Evolutionary conservation across 1,140 invertebrate genomes (phyloP).

Genomic region (Rhysida immarginata): DNA sequence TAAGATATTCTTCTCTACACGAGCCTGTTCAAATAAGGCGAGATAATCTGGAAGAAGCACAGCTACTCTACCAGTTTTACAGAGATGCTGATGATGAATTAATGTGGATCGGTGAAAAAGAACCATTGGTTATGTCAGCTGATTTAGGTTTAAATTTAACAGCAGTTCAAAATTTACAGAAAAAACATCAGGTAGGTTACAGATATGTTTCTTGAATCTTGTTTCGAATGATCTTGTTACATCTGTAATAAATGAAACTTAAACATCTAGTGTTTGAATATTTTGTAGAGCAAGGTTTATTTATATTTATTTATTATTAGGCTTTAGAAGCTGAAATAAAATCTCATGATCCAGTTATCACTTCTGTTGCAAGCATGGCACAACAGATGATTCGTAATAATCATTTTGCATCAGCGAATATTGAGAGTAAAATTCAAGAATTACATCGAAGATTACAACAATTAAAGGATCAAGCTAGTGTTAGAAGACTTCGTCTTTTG

Average conservation of each 20-base stretch:
- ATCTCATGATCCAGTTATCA: slow-evolving; percentile 63
- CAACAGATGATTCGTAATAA: slow-evolving; percentile 61
- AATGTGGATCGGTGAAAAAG: slow-evolving; percentile 70
- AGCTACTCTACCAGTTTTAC: slow-evolving; percentile 65
- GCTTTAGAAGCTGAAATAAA: slow-evolving; percentile 65
- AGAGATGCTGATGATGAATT: slow-evolving; percentile 74
- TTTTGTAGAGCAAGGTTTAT: neutral
- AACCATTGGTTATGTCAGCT: slow-evolving; percentile 59
- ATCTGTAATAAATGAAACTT: too few relatives aligned
- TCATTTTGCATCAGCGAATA: slow-evolving; percentile 56
- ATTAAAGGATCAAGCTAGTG: slow-evolving; percentile 51
- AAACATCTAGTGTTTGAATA: neutral
- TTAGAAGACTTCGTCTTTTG: slow-evolving; percentile 49
- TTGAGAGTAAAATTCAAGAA: slow-evolving; percentile 26
- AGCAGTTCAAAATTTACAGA: slow-evolving; percentile 88
- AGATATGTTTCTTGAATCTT: too few relatives aligned
- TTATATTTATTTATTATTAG: slow-evolving; percentile 26
- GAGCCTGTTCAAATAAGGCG: slow-evolving; percentile 76
- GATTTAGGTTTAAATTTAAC: slow-evolving; percentile 63
- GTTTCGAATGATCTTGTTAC: too few relatives aligned
- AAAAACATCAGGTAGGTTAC: slow-evolving; percentile 59
- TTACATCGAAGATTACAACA: slow-evolving; percentile 45
- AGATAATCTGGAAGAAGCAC: slow-evolving; percentile 76
- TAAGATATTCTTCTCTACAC: slow-evolving; percentile 60
- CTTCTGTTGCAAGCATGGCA: slow-evolving; percentile 49